phyloP scores from a whole-genome alignment of 2,113 vertebrate genomes.

The Colaptes auratus region DNA sequence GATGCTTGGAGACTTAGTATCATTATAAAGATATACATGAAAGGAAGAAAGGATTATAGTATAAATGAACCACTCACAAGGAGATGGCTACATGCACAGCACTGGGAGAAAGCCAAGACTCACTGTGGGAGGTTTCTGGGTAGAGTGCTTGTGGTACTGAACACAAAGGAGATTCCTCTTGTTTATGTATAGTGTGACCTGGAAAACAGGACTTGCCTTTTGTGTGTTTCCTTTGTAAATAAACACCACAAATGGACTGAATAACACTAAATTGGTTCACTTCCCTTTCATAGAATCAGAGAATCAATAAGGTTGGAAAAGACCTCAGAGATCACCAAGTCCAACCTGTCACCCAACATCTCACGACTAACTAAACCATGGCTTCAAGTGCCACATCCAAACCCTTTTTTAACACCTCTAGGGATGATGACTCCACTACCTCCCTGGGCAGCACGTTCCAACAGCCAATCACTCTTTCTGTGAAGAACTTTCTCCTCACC shows the following conservation, averaged over 20 bases:
- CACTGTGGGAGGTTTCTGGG: fast-evolving
- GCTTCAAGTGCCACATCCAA: no score
- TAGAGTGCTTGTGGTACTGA: background rate
- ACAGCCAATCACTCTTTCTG: no score
- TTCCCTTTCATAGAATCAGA: background rate
- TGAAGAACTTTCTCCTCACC: no score
- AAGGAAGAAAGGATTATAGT: background rate
- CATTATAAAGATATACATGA: background rate
- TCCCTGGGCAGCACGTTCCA: no score
- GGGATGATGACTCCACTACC: no score
- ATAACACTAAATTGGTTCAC: background rate
- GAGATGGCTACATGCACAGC: background rate
- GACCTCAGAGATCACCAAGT: no score
- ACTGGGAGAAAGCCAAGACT: background rate
- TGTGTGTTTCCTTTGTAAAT: background rate
- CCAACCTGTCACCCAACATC: no score
- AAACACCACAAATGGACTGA: background rate
- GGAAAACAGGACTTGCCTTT: background rate
- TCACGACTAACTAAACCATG: no score
- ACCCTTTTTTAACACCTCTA: no score
- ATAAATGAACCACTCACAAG: background rate
- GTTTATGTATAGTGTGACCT: background rate
- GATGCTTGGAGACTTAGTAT: background rate
- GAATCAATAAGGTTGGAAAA: no score
- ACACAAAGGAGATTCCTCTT: background rate